A percentile compares a stretch with the other conserved stretches of the same genome.
Evolutionary conservation across 92 coral and sea anemone species (phyloP).

Genomic region (Nematostella vectensis): DNA sequence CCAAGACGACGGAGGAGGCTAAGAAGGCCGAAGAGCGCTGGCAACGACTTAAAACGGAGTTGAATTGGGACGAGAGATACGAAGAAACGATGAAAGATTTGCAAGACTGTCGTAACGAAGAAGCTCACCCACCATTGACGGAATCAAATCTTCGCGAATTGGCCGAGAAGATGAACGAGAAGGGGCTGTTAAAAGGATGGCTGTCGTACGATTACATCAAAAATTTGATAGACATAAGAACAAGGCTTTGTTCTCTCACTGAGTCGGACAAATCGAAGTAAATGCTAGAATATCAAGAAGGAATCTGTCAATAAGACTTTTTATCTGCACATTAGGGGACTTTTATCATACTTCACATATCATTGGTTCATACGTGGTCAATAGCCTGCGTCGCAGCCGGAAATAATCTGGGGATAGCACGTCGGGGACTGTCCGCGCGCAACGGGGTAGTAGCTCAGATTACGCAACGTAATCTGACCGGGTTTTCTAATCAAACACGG

Average conservation of each 20-base stretch:
- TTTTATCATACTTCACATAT: too few species aligned
- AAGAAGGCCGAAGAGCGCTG: constrained; percentile 19
- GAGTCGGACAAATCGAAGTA: neutral
- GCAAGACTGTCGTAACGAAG: constrained; percentile 25
- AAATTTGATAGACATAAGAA: constrained; percentile 25
- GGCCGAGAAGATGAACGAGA: constrained; percentile 7
- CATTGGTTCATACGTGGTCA: too few species aligned
- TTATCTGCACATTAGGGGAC: too few species aligned
- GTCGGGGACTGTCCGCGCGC: too few species aligned
- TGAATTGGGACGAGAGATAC: constrained; percentile 23
- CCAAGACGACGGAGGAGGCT: constrained; percentile 11
- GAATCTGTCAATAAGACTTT: too few species aligned
- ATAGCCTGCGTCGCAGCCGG: too few species aligned
- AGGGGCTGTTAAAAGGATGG: constrained; percentile 25
- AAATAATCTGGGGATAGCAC: too few species aligned
- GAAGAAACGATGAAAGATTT: constrained; percentile 23
- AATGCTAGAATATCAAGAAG: too few species aligned
- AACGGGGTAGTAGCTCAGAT: too few species aligned
- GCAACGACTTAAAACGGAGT: constrained; percentile 15
- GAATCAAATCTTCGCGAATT: neutral
- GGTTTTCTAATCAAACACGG: too few species aligned
- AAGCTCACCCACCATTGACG: constrained; percentile 16
- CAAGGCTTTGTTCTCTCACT: neutral
- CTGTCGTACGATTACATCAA: constrained; percentile 17
- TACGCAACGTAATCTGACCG: too few species aligned